Base-by-base conservation (phyloP, 1,140 invertebrate genomes). In the Caenorhabditis latens region DNA sequence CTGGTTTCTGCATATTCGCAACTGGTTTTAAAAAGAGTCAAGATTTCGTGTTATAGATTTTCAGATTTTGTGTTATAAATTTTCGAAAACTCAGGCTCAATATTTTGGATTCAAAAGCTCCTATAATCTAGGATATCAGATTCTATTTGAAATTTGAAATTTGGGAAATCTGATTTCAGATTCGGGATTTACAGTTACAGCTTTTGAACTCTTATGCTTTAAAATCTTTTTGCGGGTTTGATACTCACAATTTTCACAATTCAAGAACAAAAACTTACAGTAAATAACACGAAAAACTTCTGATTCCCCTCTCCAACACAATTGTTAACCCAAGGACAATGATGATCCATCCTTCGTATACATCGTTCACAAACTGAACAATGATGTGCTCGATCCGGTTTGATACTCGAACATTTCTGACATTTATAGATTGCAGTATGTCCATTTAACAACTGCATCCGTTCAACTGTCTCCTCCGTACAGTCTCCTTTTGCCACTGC, bases 261-360 rank as follows among this genome's bases (percentile, higher is more conserved):
- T 32, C 1, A 32, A 32, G 2, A 32, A 32, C 32, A 32, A 32
- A 32, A 24, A 71, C n/a, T 84, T 94, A 99, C 97, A 83, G 98
- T 99, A 94, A 99, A 99, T 75, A 99, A 94, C 89, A 99, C 97
- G 95, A 99, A 99, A 94, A 96, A 99, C 93, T 99, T 99, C 94
- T 99, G 98, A 95, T 99, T 99, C 92, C 96, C 97, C 94, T 99
- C 97, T 8, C 98, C 98, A 7, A 99, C 97, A 94, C 98, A 99
- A 93, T 99, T 99, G 92, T 99, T 99, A 0, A 99, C 94, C 94
- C 92, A 92, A 14, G 87, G 88, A 86, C 97, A 99, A 93, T 99
- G 98, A 93, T 99, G 98, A 93, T 99, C 98, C 98, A 99, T 99
- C 94, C 99, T 99, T 86, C 96, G 94, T 89, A 99, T 97, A 93